Evolutionary conservation across 2,113 vertebrate genomes (phyloP), one percentile per base, ranked within the genome.

Genomic region (Pedetes capensis): DNA sequence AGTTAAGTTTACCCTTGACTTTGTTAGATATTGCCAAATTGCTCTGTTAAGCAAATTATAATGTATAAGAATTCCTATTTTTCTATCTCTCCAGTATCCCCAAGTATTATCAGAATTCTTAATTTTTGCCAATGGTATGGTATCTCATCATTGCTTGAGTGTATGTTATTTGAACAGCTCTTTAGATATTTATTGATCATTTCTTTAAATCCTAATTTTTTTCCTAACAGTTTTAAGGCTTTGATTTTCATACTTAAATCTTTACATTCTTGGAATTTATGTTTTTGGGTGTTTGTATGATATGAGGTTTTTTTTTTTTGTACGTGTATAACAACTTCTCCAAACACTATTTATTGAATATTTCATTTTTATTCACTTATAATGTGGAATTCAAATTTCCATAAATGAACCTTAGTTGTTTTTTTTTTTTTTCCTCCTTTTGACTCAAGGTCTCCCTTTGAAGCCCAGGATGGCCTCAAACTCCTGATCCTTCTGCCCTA

Each of bases 211-310:
- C 3, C 17, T 64, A 18, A 22, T 44, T 12, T 72, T 93, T n/a
- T 78, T 64, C 32, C 66, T 88, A 44, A 55, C 13, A 76, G 20
- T 55, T 49, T 59, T 78, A 37, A 69, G 68, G 42, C 59, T 94
- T 80, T 80, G 44, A 1, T 74, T 72, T 91, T 95, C 29, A 47
- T 78, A 76, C 63, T 92, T 79, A 71, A 78, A 89, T 83, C 39
- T 78, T 95, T 78, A 71, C n/a, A 83, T 83, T 92, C 20, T 39
- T 88, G 51, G 61, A 92, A 37, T 55, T 61, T n/a, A 51, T n/a
- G n/a, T 61, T 51, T 76, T 8, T 93, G 3, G 37, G n/a, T 51
- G 39, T 83, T 25, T 42, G 8, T 82, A 7, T 91, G 10, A 12
- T 76, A 4, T 86, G 17, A 59, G 18, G n/a, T n/a, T n/a, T n/a